Conservation (phyloP, 1,140 invertebrate genomes). For the Uloborus diversus region DNA sequence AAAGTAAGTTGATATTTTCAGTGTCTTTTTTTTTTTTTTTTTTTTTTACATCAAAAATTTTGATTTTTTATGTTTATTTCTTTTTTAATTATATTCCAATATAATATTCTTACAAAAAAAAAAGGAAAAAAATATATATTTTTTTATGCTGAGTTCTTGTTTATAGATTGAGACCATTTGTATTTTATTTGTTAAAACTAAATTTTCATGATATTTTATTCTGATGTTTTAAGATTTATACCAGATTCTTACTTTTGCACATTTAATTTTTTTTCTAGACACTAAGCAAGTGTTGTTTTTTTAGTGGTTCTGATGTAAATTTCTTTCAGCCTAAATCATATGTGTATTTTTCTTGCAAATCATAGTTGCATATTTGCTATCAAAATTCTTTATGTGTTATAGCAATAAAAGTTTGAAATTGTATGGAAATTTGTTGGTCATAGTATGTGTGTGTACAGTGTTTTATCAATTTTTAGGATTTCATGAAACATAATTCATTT, state of each 20-base stretch:
- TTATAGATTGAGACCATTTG: background rate
- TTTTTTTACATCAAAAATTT: background rate
- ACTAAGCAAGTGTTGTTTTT: too few species aligned
- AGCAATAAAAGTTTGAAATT: too few species aligned
- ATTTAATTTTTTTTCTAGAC: background rate
- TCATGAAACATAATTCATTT: too few species aligned
- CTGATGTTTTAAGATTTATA: background rate
- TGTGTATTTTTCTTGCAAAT: too few species aligned
- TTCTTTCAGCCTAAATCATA: too few species aligned
- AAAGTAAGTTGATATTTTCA: slow-evolving; percentile 16
- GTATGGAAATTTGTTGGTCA: too few species aligned
- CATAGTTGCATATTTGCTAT: too few species aligned
- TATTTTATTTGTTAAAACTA: background rate
- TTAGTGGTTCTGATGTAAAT: too few species aligned
- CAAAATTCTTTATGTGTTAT: too few species aligned
- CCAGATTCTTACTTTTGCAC: background rate
- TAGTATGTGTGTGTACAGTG: too few species aligned
- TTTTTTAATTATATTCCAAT: background rate
- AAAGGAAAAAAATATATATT: background rate
- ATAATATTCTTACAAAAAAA: background rate
- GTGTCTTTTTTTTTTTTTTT: background rate
- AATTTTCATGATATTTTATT: background rate
- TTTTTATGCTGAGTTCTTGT: background rate
- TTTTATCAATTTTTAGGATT: too few species aligned
- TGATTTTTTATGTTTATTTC: background rate